Percentiles rank a stretch among this genome's conserved stretches.
Conservation (phyloP, 2,888 invertebrate species). For the Vandiemenella viatica region DNA sequence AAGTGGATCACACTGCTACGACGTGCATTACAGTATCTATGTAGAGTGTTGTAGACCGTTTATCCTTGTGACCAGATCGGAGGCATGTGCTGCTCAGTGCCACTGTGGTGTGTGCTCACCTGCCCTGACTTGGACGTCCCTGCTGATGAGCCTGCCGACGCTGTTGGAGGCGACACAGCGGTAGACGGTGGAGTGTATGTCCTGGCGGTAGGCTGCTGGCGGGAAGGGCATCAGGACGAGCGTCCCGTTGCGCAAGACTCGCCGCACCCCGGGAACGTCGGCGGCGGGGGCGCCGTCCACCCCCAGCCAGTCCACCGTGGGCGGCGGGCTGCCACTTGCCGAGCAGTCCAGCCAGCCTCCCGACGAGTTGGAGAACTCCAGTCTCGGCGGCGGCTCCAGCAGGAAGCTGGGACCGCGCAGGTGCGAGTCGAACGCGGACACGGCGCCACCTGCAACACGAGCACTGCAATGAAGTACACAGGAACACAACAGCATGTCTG, state of each 20-base stretch:
- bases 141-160: slow-evolving; percentile 54
- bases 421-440: background rate
- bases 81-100: no score
- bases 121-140: slow-evolving; percentile 59
- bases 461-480: no score
- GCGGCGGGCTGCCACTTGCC: slow-evolving; percentile 54
- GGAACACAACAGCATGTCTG: no score
- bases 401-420: slow-evolving; percentile 56
- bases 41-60: no score
- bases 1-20: no score
- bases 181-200: slow-evolving; percentile 58
- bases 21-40: no score
- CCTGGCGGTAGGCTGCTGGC: slow-evolving; percentile 56
- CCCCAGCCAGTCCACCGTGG: slow-evolving; percentile 55
- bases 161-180: slow-evolving; percentile 54
- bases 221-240: slow-evolving; percentile 53
- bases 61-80: no score
- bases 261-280: slow-evolving; percentile 50
- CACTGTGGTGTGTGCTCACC: no score
- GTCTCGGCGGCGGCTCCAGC: slow-evolving; percentile 51
- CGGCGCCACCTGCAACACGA: background rate
- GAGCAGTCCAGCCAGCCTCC: slow-evolving; percentile 61
- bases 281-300: slow-evolving; percentile 52
- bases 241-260: slow-evolving; percentile 52
- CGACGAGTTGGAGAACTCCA: slow-evolving; percentile 58